Evolutionary conservation across 2,888 invertebrate species (phyloP).

Genomic region (Bhutanitis thaidina): DNA sequence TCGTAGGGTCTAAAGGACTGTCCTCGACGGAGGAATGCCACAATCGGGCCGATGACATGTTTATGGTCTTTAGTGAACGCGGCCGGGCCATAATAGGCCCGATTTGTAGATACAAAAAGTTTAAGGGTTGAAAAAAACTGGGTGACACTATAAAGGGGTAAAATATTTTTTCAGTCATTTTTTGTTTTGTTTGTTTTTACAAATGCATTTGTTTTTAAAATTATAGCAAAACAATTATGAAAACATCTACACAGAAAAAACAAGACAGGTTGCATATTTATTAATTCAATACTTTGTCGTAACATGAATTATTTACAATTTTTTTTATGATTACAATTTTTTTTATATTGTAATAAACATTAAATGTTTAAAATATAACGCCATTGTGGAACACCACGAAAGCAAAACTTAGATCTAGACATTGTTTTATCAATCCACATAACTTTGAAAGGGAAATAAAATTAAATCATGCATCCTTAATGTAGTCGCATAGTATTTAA

Average conservation of each 20-base stretch:
- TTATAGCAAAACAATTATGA: no score
- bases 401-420: conserved; percentile 16
- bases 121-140: conserved; percentile 7
- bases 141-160: background rate
- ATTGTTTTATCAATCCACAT: conserved; percentile 21
- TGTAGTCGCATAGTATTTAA: background rate
- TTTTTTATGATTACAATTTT: no score
- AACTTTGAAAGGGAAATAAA: conserved; percentile 21
- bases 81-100: conserved; percentile 21
- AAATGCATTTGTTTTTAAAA: no score
- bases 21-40: conserved; percentile 24
- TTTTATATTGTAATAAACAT: no score
- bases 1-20: conserved; percentile 8
- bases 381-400: conserved; percentile 15
- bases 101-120: conserved; percentile 15
- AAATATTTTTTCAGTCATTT: background rate
- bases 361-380: background rate
- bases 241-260: no score
- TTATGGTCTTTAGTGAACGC: conserved; percentile 31
- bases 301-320: no score
- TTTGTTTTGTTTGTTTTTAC: background rate
- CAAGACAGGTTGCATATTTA: no score
- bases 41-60: conserved; percentile 39
- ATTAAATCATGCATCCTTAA: conserved; percentile 14
- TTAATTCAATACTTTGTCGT: no score